These are phyloP conservation scores for Tiliacea aurago DNA, from an alignment of 2,888 invertebrate species.

Conservation along the genomic window DNA sequence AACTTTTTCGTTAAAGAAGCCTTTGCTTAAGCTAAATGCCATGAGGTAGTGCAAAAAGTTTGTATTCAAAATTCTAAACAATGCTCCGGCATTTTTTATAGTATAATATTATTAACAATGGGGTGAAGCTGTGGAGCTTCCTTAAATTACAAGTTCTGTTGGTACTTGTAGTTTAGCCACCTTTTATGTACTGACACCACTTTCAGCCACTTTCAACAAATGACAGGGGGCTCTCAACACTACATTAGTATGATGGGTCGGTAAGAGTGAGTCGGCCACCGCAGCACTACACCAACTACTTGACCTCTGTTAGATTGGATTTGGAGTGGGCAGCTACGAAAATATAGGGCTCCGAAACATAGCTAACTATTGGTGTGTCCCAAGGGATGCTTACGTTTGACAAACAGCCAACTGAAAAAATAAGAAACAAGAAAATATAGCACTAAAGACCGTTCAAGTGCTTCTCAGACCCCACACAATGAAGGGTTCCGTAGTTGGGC, in stretches of 20 bases:
- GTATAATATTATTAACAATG: slow-evolving; percentile 40
- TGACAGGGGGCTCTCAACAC: slow-evolving; percentile 21
- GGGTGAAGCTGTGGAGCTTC: slow-evolving; percentile 35
- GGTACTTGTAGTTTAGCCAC: slow-evolving; percentile 11
- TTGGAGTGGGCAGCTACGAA: slow-evolving; percentile 38
- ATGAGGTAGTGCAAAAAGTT: slow-evolving; percentile 51
- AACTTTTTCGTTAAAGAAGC: slow-evolving; percentile 53
- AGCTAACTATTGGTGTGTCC: not conserved
- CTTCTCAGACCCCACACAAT: too few relatives aligned
- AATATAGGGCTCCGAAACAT: slow-evolving; percentile 21
- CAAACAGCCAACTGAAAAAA: not conserved
- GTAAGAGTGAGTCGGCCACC: slow-evolving; percentile 38
- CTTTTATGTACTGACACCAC: slow-evolving; percentile 21
- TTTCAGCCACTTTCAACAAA: slow-evolving; percentile 42
- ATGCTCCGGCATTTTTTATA: slow-evolving; percentile 50
- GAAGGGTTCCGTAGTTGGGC: too few relatives aligned
- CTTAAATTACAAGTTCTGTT: slow-evolving; percentile 41
- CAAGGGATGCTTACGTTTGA: not conserved
- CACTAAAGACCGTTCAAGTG: too few relatives aligned
- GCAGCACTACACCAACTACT: slow-evolving; percentile 20
- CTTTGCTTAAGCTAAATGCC: slow-evolving; percentile 50
- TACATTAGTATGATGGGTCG: slow-evolving; percentile 35
- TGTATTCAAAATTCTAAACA: slow-evolving; percentile 52
- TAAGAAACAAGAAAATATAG: not conserved
- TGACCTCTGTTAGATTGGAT: slow-evolving; percentile 48